These are phyloP conservation scores for Microplitis deprimator DNA, from an alignment of 2,888 invertebrate genomes.

Conservation along the genomic window DNA sequence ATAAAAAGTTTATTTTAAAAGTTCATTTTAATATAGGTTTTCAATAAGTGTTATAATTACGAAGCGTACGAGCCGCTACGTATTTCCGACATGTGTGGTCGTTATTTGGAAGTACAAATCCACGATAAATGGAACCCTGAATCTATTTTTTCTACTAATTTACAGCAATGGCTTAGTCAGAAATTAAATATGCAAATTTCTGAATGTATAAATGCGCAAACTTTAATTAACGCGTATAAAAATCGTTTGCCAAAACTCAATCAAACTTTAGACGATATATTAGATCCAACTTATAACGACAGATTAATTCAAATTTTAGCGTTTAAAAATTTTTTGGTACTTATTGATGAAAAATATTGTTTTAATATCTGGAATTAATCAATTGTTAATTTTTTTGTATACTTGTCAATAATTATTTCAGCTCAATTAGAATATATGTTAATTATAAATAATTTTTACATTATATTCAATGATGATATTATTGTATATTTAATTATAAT, in stretches of 20 bases:
- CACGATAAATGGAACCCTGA: constrained; percentile 42
- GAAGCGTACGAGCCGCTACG: constrained; percentile 62
- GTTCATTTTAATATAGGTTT: constrained; percentile 56
- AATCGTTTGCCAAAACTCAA: constrained; percentile 49
- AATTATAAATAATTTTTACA: too few species aligned
- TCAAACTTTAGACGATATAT: constrained; percentile 51
- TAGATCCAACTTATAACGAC: constrained; percentile 61
- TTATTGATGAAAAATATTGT: constrained; percentile 6
- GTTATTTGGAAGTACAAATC: constrained; percentile 37
- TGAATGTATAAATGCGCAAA: constrained; percentile 47
- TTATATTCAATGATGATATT: too few species aligned
- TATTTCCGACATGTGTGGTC: constrained; percentile 49
- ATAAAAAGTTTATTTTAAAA: constrained; percentile 1
- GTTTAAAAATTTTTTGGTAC: constrained; percentile 49
- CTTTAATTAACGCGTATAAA: constrained; percentile 53
- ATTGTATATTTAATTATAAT: too few species aligned
- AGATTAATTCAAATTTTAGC: constrained; percentile 57
- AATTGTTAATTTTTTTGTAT: background rate
- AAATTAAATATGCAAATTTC: constrained; percentile 43
- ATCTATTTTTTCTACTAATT: constrained; percentile 45
- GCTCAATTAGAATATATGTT: too few species aligned
- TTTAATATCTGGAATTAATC: background rate
- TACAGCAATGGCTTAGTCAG: constrained; percentile 55
- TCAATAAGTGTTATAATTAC: constrained; percentile 64
- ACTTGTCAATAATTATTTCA: background rate